These are phyloP conservation scores for Pseudomyrmex cubaensis DNA, from an alignment of 1,140 invertebrate genomes.

Conservation along the genomic window DNA sequence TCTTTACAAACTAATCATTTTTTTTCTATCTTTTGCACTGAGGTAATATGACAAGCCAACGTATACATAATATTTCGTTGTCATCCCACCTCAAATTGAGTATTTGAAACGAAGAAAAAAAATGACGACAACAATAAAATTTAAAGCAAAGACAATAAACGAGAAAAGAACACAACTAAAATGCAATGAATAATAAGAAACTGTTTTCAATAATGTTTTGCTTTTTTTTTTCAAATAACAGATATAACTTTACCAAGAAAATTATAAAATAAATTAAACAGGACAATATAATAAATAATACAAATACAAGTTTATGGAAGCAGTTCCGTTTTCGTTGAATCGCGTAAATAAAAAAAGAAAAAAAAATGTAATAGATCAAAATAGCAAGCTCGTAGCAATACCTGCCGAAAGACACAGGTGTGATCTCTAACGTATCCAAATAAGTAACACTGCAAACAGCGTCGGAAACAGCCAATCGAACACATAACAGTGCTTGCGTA, in stretches of 20 bases:
- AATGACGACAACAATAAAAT: conserved; percentile 50
- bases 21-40: conserved; percentile 20
- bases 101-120: conserved; percentile 59
- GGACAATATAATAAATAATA: conserved; percentile 63
- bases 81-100: conserved; percentile 59
- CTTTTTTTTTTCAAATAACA: conserved; percentile 31
- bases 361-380: conserved; percentile 63
- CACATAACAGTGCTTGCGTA: conserved; percentile 74
- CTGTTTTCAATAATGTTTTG: conserved; percentile 22
- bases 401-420: conserved; percentile 22
- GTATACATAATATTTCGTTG: conserved; percentile 30
- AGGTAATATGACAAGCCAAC: conserved; percentile 31
- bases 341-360: conserved; percentile 64
- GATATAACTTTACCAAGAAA: conserved; percentile 54
- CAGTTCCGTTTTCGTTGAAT: conserved; percentile 44
- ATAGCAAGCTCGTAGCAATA: conserved; percentile 56
- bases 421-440: conserved; percentile 61
- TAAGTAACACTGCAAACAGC: conserved; percentile 76
- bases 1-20: conserved; percentile 49
- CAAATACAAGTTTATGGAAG: conserved; percentile 58
- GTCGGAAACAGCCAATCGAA: conserved; percentile 77
- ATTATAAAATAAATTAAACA: conserved; percentile 59
- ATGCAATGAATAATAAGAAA: conserved; percentile 61
- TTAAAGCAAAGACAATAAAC: conserved; percentile 51
- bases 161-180: conserved; percentile 60